Conservation (phyloP, 1,140 invertebrate species). For the Heliconius hermathena region DNA sequence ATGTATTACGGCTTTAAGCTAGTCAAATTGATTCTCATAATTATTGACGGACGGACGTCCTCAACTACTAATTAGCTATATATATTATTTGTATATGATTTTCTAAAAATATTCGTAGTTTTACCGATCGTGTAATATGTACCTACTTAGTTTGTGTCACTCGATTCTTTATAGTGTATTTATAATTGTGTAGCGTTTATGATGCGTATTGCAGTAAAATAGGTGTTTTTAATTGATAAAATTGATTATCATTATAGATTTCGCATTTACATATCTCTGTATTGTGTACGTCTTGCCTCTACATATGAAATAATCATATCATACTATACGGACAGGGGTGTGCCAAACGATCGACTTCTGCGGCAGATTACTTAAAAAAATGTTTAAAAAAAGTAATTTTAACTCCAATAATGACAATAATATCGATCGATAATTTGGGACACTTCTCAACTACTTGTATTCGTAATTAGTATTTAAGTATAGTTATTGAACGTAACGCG, state of each 20-base stretch:
- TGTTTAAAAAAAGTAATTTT: not conserved
- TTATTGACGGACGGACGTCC: slow-evolving; percentile 57
- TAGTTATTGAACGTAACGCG: slow-evolving; percentile 42
- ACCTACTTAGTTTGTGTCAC: not conserved
- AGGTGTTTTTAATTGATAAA: slow-evolving; percentile 36
- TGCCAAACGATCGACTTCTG: slow-evolving; percentile 24
- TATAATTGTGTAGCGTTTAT: slow-evolving; percentile 51
- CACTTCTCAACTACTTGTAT: slow-evolving; percentile 33
- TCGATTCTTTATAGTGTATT: slow-evolving; percentile 23
- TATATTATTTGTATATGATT: slow-evolving; percentile 75
- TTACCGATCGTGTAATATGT: slow-evolving; percentile 50
- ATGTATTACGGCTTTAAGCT: slow-evolving; percentile 77
- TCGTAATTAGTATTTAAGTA: slow-evolving; percentile 33
- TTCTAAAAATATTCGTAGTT: slow-evolving; percentile 78
- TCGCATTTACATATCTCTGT: slow-evolving; percentile 45
- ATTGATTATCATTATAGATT: slow-evolving; percentile 3
- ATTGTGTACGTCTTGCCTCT: slow-evolving; percentile 35
- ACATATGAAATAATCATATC: slow-evolving; percentile 47
- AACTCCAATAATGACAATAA: not conserved
- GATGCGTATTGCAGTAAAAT: slow-evolving; percentile 34
- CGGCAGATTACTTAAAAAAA: not conserved
- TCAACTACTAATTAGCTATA: slow-evolving; percentile 68
- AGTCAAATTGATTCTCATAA: slow-evolving; percentile 77
- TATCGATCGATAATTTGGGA: slow-evolving; percentile 34
- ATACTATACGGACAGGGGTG: slow-evolving; percentile 25